Evolutionary conservation across 92 coral and sea anemone species (phyloP), one percentile per base, ranked within the genome.

Genomic region (Palythoa heliodiscus): DNA sequence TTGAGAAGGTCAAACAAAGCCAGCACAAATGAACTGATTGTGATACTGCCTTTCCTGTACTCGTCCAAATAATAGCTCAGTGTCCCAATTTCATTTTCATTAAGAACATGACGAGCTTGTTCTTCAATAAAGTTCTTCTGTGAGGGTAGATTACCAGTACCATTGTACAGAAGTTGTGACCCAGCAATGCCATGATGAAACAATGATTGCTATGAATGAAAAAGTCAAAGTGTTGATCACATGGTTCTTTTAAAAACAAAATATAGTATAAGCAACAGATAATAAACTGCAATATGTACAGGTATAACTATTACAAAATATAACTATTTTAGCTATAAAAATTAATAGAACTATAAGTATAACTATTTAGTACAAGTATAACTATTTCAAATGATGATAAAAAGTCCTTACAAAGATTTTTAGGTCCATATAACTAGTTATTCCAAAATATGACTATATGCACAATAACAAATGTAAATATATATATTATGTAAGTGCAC

Each of bases 181-280:
- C 99, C 98, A 22, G 93, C 98, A 25, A 95, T 91, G 22, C 93
- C 93, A 53, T 94, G 95, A 79, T 87, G 92, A 73, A 95, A 95
- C 88, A 87, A 88, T 2, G 98, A 91, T 4, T 76, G 88, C 97
- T 95, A 70, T 17, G 82, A 60, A 38, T 20, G 20, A 76, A 77
- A 61, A 24, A 9, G 12, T 13, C 4, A 57, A 57, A 57, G 64
- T 5, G 4, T 57, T 57, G n/a, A 12, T 57, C n/a, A n/a, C n/a
- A n/a, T n/a, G n/a, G n/a, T n/a, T n/a, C n/a, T n/a, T n/a, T n/a
- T n/a, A n/a, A n/a, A 29, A 29, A 29, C 35, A 29, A 29, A 29
- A 29, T 29, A 29, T 29, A 29, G 35, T 29, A 29, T 29, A 14
- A 58, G 64, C 20, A 43, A 43, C 50, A 43, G 50, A 11, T 11